A percentile compares a stretch with the other conserved stretches of the same genome.
Conservation (phyloP, 2,797 vertebrate genomes). For the Urocyon cinereoargenteus region DNA sequence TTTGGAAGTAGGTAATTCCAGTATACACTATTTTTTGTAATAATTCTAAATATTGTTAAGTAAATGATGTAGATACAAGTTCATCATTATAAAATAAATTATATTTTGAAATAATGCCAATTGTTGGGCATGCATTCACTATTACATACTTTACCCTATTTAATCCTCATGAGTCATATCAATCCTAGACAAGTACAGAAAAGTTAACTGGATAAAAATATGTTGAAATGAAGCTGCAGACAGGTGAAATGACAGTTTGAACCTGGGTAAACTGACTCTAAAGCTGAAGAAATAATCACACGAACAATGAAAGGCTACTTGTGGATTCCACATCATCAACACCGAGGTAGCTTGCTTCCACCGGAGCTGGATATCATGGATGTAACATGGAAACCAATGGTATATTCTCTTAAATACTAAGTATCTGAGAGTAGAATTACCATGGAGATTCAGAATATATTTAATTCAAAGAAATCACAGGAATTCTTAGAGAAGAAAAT, state of each 20-base stretch:
- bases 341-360: not conserved
- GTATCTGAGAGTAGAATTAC: not conserved
- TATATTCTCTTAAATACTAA: not conserved
- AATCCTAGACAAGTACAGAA: not conserved
- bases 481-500: not conserved
- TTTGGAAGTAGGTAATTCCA: not conserved
- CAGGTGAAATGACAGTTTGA: not conserved
- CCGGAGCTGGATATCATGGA: too few species aligned
- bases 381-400: not conserved
- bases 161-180: not conserved
- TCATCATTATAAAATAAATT: not conserved
- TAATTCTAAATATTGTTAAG: not conserved
- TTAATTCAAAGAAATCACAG: not conserved
- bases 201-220: not conserved
- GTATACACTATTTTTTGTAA: not conserved
- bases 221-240: not conserved
- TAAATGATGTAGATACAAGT: not conserved
- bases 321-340: not conserved
- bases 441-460: not conserved
- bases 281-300: not conserved
- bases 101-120: not conserved
- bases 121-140: too few species aligned
- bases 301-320: not conserved
- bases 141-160: not conserved
- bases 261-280: not conserved